Evolutionary conservation across 2,888 invertebrate species (phyloP), one percentile per base, ranked within the genome.

Genomic region (Adineta ricciae): DNA sequence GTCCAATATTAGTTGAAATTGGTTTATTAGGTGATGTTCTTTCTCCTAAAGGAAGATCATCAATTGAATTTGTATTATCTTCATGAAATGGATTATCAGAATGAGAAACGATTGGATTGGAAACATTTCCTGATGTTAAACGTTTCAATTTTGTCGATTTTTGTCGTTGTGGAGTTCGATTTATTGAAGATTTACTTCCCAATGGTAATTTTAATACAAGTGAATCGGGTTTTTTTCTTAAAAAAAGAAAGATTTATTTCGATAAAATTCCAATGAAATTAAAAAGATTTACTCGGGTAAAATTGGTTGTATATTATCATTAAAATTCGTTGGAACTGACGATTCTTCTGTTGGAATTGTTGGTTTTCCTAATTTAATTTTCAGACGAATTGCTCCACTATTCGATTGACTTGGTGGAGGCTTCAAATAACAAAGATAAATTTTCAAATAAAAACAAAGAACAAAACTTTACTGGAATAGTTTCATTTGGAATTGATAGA

Each of bases 291-390:
- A 56, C 56, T 56, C 56, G 8, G 56, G 7, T 11, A 27, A 11
- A 56, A 7, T 7, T 8, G 9, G 5, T 27, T 27, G 27, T 56
- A 27, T 14, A 56, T 56, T 56, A 56, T 56, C n/a, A 27, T n/a
- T 27, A 11, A 1, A 27, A 7, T 27, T 56, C 11, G 27, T 27
- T 27, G 56, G 9, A 56, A 24, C 27, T 11, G 24, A n/a, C 14
- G 3, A 2, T 27, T 56, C 56, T 8, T 56, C 56, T 11, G 56
- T 27, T 56, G 56, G 27, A 56, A 24, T 56, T 9, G 56, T 27
- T 56, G 56, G 56, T 73, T 73, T 73, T 5, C 73, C 73, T 38
- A 73, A 38, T 73, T 73, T 73, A 8, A 73, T 73, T 73, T 73
- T 73, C 21, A 73, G 5, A 73, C 73, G 73, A 21, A 73, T 36